Evolutionary conservation across 2,888 invertebrate species (phyloP).

Genomic region (Cerceris ruficornis): DNA sequence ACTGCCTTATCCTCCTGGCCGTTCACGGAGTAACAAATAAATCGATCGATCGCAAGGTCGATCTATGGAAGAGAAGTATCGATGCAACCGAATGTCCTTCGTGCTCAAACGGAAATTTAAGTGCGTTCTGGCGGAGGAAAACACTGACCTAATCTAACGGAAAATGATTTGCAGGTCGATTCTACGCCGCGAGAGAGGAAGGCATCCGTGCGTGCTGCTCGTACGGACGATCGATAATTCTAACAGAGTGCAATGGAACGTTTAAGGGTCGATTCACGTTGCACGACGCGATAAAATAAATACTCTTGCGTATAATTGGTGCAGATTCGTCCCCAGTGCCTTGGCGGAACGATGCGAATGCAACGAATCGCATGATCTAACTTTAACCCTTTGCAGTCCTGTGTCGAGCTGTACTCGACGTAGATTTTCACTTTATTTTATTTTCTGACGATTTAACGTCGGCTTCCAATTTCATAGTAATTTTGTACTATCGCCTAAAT

Average conservation of each 20-base stretch:
- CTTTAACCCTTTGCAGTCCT: no score
- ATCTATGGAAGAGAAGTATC: background rate
- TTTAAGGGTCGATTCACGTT: background rate
- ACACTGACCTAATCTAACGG: background rate
- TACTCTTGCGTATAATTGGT: no score
- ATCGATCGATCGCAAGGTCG: background rate
- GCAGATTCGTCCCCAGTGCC: no score
- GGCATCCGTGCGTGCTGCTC: background rate
- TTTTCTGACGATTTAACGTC: no score
- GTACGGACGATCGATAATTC: constrained; percentile 32
- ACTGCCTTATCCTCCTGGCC: background rate
- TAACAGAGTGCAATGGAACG: constrained; percentile 1
- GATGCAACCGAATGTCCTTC: background rate
- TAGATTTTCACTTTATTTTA: no score
- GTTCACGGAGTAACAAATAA: background rate
- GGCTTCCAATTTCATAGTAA: no score
- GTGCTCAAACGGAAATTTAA: background rate
- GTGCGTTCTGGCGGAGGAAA: background rate
- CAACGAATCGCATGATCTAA: no score
- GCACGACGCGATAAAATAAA: no score
- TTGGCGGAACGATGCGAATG: no score
- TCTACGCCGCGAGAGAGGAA: background rate
- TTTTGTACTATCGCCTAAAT: no score
- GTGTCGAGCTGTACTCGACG: no score
- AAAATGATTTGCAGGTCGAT: constrained; percentile 10